These are phyloP conservation scores for Lepidostoma basale DNA, from an alignment of 1,140 invertebrate genomes.

Conservation along the genomic window DNA sequence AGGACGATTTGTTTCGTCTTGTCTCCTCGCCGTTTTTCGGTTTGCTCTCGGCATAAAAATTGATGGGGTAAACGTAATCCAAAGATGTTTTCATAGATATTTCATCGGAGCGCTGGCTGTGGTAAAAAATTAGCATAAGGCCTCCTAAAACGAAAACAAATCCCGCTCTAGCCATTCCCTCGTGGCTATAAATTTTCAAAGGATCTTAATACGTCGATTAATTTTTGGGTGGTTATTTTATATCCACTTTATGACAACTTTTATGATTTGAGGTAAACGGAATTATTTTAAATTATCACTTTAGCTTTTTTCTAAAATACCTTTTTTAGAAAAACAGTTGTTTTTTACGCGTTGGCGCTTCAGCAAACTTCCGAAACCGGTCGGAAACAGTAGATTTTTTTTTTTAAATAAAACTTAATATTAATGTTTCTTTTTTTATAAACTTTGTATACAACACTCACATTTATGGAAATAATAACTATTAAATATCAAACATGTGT, in stretches of 20 bases:
- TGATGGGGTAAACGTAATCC: conserved; percentile 43
- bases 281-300: too few relatives aligned
- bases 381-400: too few relatives aligned
- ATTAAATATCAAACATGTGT: too few relatives aligned
- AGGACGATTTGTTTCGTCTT: conserved; percentile 47
- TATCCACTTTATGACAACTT: not conserved
- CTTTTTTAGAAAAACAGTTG: too few relatives aligned
- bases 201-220: not conserved
- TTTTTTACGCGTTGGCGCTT: too few relatives aligned
- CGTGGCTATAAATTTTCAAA: not conserved
- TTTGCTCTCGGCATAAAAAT: conserved; percentile 42
- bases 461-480: too few relatives aligned
- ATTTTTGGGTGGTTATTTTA: conserved; percentile 7
- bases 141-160: conserved; percentile 28
- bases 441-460: too few relatives aligned
- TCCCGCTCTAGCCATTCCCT: not conserved
- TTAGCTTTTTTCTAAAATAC: too few relatives aligned
- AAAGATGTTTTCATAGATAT: conserved; percentile 41
- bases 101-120: conserved; percentile 9
- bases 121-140: conserved; percentile 26
- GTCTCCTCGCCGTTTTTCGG: conserved; percentile 27
- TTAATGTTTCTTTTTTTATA: too few relatives aligned
- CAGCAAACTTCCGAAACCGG: too few relatives aligned
- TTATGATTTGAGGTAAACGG: not conserved
- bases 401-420: too few relatives aligned